Evolutionary conservation across 2,113 vertebrate genomes (phyloP).

Genomic region (Heterocephalus glaber): DNA sequence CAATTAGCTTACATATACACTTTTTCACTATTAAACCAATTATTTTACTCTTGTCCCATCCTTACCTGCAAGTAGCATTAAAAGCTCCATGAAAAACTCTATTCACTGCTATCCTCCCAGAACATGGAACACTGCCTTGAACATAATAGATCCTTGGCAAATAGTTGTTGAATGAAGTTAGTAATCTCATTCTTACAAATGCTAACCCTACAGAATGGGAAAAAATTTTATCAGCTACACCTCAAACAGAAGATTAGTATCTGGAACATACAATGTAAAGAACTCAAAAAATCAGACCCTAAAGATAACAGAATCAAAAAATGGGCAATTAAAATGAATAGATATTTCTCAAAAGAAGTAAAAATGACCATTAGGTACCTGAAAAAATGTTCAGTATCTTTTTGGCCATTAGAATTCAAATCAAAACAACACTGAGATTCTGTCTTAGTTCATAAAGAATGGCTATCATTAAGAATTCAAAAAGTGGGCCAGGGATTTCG

Average conservation of each 20-base stretch:
- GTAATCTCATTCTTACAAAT: background rate
- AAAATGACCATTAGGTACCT: background rate
- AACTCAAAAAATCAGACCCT: background rate
- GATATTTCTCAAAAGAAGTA: background rate
- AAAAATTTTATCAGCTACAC: background rate
- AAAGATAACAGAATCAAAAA: background rate
- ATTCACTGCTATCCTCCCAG: background rate
- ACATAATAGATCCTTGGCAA: background rate
- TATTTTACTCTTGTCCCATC: slow-evolving; percentile 4
- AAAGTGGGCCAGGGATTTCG: no score
- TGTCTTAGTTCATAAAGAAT: background rate
- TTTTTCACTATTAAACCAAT: slow-evolving; percentile 26
- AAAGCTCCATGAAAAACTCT: slow-evolving; percentile 12
- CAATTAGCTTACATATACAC: background rate
- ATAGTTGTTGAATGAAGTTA: background rate
- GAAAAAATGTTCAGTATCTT: background rate
- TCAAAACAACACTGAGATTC: background rate
- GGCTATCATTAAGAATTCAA: background rate
- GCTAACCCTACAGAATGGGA: background rate
- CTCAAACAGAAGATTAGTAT: background rate
- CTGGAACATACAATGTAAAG: background rate
- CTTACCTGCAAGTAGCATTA: background rate
- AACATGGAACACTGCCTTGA: background rate
- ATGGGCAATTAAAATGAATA: background rate
- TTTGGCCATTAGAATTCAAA: background rate